Base-by-base conservation (phyloP, 2,113 vertebrate genomes). In the Lycaon pictus region DNA sequence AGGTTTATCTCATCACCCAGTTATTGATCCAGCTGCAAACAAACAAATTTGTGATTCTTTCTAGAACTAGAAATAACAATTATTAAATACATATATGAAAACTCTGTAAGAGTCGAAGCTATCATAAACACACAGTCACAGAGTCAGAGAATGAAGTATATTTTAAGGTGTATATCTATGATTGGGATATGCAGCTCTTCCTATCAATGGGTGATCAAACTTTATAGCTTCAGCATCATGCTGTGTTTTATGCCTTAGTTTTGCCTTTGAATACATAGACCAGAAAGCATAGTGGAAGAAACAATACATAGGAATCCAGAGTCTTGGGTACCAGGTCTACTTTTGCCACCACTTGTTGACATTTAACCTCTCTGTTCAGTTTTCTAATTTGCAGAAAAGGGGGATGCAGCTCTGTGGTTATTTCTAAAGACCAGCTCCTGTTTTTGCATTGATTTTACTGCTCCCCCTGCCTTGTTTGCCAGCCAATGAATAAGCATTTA, bases 401-500 rank as follows among this genome's bases (percentile, higher is more conserved):
- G 6, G 7, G 25, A 56, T 37, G 29, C 15, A 16, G 43, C 20
- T 67, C 56, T 35, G 67, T 80, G 20, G 80, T 81, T 86, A 25
- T 69, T 43, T 56, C 19, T 63, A 58, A 51, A 74, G 35, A 7
- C 7, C 53, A 37, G 2, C 10, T 60, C 7, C 67, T 83, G 17
- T 23, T 37, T 48, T 69, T n/a, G 32, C 60, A 69, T 65, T 37
- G 29, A 89, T 74, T 74, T 35, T 82, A 3, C 51, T 32, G 81
- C 25, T 37, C 37, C 53, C n/a, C 27, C 32, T 12, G 32, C 27
- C 11, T 93, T 92, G 23, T 63, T 87, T 93, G 20, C 58, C 74
- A 92, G 62, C 37, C 72, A 97, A 93, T 93, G 86, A 71, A 90
- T 95, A 94, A 87, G 37, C 89, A 97, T 67, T 95, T 88, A 71